phyloP scores from a whole-genome alignment of 2,888 invertebrate genomes.

The Aspidiotus rigidus region DNA sequence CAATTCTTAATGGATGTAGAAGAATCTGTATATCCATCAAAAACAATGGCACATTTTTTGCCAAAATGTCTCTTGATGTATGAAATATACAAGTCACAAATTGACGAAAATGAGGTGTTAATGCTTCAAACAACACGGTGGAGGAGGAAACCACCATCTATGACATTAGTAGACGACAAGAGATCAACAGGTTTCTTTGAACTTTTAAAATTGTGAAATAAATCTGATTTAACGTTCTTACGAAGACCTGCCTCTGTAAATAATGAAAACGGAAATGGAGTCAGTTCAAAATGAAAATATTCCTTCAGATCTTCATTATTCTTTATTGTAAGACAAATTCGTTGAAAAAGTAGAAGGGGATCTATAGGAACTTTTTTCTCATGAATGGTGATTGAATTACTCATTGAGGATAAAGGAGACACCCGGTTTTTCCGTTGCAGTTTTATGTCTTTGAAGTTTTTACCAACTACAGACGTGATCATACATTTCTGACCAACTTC shows the following conservation, averaged over 20 bases:
- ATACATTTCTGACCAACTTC: background rate
- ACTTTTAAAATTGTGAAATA: constrained; percentile 2
- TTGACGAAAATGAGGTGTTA: too few species aligned
- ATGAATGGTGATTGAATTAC: constrained; percentile 33
- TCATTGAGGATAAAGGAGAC: background rate
- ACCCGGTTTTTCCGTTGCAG: constrained; percentile 30
- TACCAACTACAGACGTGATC: background rate
- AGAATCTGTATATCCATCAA: too few species aligned
- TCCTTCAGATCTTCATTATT: constrained; percentile 36
- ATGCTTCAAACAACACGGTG: constrained; percentile 16
- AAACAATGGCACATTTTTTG: too few species aligned
- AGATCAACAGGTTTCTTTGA: background rate
- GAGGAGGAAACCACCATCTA: constrained; percentile 40
- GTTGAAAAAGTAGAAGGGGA: constrained; percentile 38
- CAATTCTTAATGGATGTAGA: too few species aligned
- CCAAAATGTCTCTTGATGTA: too few species aligned
- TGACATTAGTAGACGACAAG: constrained; percentile 22
- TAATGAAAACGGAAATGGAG: constrained; percentile 37
- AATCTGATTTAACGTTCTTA: constrained; percentile 9
- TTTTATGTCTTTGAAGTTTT: too few species aligned
- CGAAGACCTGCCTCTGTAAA: constrained; percentile 23
- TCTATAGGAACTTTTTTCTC: constrained; percentile 35
- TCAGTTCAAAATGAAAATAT: constrained; percentile 35
- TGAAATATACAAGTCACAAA: too few species aligned
- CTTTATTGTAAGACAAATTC: constrained; percentile 37